Evolutionary conservation across 1,140 invertebrate species (phyloP), one percentile per base, ranked within the genome.

Genomic region (Achatina immaculata): DNA sequence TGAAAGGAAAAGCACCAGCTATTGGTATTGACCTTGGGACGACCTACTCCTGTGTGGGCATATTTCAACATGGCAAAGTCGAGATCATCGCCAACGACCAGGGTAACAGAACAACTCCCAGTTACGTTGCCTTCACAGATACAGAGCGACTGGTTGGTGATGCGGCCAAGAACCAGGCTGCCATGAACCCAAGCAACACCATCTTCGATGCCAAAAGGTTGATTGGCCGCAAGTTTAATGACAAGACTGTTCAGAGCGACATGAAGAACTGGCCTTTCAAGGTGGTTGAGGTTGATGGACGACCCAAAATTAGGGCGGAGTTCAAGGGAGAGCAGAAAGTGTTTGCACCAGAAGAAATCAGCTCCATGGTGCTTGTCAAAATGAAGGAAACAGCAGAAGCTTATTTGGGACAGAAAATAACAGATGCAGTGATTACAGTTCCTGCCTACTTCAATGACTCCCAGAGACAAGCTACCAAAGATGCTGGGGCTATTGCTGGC

Each of bases 51-150:
- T 62, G 58, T 28, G 58, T 62, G 58, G 58, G 58, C 16, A 28
- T 93, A 92, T 83, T 93, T 91, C 34, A 93, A 86, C 83, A 87
- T 88, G 43, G 93, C 68, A 69, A 69, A 19, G 68, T 69, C 1
- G 68, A 69, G 68, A 69, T 69, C 36, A 69, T 69, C 38, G 93
- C 97, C 86, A 98, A 98, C 90, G 97, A 98, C 92, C 97, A 99
- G 91, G 97, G 97, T 90, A 99, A 99, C 93, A 93, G 97, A 88
- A 99, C 97, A 48, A 99, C 97, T 78, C 97, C 97, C 76, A 97
- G 95, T 79, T 99, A 98, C 94, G 97, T 99, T 68, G 97, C 97
- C 81, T 99, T 99, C 93, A 98, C 96, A 73, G 68, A 69, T 19
- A 42, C 68, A 2, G 68, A 69, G 24, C 36, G 68, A 9, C 31